Evolutionary conservation across 2,797 vertebrate genomes (phyloP).

Genomic region (Huso huso): DNA sequence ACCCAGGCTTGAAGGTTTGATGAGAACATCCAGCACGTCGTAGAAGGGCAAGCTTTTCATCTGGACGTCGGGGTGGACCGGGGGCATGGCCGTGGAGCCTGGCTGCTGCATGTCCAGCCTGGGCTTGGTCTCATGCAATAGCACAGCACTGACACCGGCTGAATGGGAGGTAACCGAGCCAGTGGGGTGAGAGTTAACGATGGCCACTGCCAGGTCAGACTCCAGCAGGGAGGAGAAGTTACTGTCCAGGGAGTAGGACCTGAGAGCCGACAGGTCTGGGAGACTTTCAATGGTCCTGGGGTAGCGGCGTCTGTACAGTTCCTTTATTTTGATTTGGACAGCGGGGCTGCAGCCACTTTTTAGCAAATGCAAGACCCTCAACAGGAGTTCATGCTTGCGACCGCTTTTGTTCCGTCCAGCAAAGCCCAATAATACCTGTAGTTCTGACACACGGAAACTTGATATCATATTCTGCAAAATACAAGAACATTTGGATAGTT

Average conservation of each 20-base stretch:
- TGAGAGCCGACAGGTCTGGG: conserved; percentile 54
- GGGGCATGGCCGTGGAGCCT: conserved; percentile 68
- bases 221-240: conserved; percentile 44
- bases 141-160: conserved; percentile 52
- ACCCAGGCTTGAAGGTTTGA: conserved; percentile 95
- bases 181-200: conserved; percentile 53
- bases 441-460: conserved; percentile 77
- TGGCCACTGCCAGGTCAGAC: conserved; percentile 52
- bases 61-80: conserved; percentile 94
- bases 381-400: conserved; percentile 76
- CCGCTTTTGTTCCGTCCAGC: conserved; percentile 78
- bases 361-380: conserved; percentile 72
- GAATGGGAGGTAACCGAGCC: conserved; percentile 52
- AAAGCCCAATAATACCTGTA: conserved; percentile 78
- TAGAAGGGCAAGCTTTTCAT: conserved; percentile 91
- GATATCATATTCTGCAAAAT: conserved; percentile 73
- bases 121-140: conserved; percentile 61
- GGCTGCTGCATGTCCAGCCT: conserved; percentile 87
- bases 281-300: conserved; percentile 64
- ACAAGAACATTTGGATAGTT: conserved; percentile 5
- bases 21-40: conserved; percentile 87
- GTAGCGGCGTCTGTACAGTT: conserved; percentile 67
- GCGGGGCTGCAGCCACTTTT: conserved; percentile 74
- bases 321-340: conserved; percentile 73
- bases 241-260: conserved; percentile 52